Base-by-base conservation (phyloP, 2,888 invertebrate genomes). In the Meteorus colon region DNA sequence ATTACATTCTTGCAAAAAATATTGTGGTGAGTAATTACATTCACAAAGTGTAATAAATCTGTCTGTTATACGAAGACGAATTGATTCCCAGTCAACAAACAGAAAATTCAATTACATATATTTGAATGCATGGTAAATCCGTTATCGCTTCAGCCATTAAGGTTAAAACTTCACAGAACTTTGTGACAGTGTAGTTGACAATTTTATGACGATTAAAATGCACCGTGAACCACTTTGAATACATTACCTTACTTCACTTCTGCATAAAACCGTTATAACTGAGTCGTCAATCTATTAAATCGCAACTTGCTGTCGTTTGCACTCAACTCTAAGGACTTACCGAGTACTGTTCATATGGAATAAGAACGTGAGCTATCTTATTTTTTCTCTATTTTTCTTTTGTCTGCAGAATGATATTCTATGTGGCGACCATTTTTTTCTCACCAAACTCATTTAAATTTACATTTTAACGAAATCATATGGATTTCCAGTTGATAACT, bases 191-290 rank as follows among this genome's bases (percentile, higher is more conserved):
- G 12, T 60, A 19, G 12, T n/a, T 24, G 29, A 60, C 27, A 29
- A 14, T 62, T 29, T 29, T 62, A 16, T 29, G 41, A 60, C 62
- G 19, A 19, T 41, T 65, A 41, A 19, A 65, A 65, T 65, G 65
- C 41, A 65, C 37, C 14, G 24, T 29, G 31, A 65, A 19, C 65
- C 65, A 65, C 65, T 65, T 65, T 12, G 65, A 65, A 65, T 63
- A 48, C 19, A 55, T 55, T 55, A 55, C 19, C 19, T 55, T 34
- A n/a, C 55, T 55, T 55, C 19, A 55, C 2, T 48, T 16, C n/a
- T 16, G 2, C 55, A 55, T 55, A 24, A 8, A 55, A 19, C 55
- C 24, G 8, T n/a, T 55, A 55, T n/a, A 48, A 48, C n/a, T 55
- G n/a, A 55, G 19, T 55, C 55, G 19, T 55, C 55, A 55, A 55